Evolutionary conservation across 2,797 vertebrate species (phyloP).

Genomic region (Macroramphosus scolopax): DNA sequence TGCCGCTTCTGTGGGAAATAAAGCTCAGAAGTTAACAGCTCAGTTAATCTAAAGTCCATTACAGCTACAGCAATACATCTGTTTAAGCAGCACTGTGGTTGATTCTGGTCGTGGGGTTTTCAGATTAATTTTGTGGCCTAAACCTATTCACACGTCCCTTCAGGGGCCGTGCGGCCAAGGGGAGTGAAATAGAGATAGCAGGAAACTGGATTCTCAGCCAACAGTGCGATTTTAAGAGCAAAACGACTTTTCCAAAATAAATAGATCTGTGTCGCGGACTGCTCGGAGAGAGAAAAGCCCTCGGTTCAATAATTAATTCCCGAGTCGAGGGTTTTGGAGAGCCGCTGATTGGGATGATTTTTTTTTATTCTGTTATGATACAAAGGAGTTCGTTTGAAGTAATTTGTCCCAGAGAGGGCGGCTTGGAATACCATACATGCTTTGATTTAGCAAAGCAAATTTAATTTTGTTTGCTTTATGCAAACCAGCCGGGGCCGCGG

Average conservation of each 20-base stretch:
- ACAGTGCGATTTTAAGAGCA: slow-evolving; percentile 73
- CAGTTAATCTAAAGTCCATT: slow-evolving; percentile 67
- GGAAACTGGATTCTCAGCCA: slow-evolving; percentile 55
- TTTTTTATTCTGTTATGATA: slow-evolving; percentile 98
- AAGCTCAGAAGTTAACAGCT: slow-evolving; percentile 45
- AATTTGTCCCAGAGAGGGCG: slow-evolving; percentile 99
- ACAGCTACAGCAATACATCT: slow-evolving; percentile 49
- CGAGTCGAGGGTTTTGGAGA: slow-evolving; percentile 95
- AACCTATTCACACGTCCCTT: slow-evolving; percentile 61
- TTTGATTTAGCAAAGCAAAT: slow-evolving; percentile 99
- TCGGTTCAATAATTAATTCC: slow-evolving; percentile 99
- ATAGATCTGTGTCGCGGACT: slow-evolving; percentile 85
- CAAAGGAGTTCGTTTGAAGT: slow-evolving; percentile 99
- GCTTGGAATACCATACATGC: slow-evolving; percentile 95
- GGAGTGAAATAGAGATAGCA: slow-evolving; percentile 52
- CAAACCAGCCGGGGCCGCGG: slow-evolving; percentile 95
- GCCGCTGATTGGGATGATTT: slow-evolving; percentile 96
- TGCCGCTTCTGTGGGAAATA: slow-evolving; percentile 29
- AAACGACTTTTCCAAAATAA: slow-evolving; percentile 79
- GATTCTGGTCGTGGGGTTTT: slow-evolving; percentile 46
- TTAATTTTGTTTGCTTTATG: slow-evolving; percentile 99
- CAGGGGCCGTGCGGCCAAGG: slow-evolving; percentile 47
- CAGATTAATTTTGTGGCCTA: slow-evolving; percentile 59
- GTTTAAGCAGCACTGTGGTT: slow-evolving; percentile 50
- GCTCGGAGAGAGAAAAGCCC: slow-evolving; percentile 89